phyloP scores from a whole-genome alignment of 2,113 vertebrate genomes.

The Meles meles region DNA sequence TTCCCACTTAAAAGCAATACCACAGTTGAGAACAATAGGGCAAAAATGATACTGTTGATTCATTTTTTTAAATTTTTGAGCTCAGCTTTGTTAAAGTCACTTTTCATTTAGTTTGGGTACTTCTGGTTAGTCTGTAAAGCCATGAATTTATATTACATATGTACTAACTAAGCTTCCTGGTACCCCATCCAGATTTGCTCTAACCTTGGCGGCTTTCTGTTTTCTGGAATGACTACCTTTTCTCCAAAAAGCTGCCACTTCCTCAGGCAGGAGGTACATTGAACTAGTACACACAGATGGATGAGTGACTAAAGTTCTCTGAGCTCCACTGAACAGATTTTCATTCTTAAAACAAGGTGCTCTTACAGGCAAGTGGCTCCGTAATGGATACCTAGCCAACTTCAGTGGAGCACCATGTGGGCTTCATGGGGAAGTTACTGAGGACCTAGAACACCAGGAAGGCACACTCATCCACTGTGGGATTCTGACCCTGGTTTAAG shows the following conservation, averaged over 20 bases:
- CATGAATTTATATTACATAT: not conserved
- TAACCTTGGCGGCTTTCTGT: not conserved
- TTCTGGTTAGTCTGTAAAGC: not conserved
- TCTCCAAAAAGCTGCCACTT: not conserved
- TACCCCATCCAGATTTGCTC: not conserved
- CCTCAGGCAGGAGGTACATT: not conserved
- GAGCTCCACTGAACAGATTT: not conserved
- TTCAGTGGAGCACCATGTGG: not conserved
- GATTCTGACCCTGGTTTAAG: not conserved
- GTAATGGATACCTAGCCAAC: not conserved
- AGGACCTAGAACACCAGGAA: not conserved
- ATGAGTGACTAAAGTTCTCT: not conserved
- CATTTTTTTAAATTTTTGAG: not conserved
- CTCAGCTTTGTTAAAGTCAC: not conserved
- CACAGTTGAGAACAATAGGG: not conserved
- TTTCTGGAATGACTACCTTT: not conserved
- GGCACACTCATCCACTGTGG: not conserved
- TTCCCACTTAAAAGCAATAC: not conserved
- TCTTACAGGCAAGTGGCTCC: not conserved
- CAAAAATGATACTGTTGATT: not conserved
- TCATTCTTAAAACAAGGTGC: not conserved
- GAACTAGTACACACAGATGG: not conserved
- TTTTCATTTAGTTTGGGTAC: not conserved
- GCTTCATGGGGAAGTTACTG: not conserved
- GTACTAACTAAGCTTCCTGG: not conserved